phyloP scores from a whole-genome alignment of 2,888 invertebrate genomes.

The Leucophenga montana region DNA sequence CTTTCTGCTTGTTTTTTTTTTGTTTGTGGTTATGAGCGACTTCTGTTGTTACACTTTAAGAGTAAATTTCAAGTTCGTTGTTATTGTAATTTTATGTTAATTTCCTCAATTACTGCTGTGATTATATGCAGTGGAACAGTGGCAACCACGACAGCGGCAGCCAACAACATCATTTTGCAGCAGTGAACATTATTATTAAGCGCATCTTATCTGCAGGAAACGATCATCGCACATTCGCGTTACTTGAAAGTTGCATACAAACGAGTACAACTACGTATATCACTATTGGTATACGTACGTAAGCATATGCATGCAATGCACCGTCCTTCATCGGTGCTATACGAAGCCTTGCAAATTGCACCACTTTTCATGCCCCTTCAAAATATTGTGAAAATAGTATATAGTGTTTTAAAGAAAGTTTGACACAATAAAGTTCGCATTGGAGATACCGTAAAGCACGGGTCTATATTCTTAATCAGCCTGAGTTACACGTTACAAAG shows the following conservation, averaged over 20 bases:
- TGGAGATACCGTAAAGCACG: too few relatives aligned
- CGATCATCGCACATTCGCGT: constrained; percentile 62
- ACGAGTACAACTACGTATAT: too few relatives aligned
- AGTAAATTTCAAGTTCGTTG: constrained; percentile 37
- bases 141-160: not conserved
- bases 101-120: constrained; percentile 46
- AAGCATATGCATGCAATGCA: too few relatives aligned
- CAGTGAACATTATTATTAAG: constrained; percentile 51
- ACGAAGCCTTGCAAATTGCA: too few relatives aligned
- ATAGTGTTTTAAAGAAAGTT: too few relatives aligned
- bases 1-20: not conserved
- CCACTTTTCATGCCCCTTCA: too few relatives aligned
- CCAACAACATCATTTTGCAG: not conserved
- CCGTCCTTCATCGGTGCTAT: too few relatives aligned
- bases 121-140: constrained; percentile 12
- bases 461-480: too few relatives aligned
- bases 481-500: too few relatives aligned
- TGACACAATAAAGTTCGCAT: too few relatives aligned
- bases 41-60: constrained; percentile 67
- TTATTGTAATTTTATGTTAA: constrained; percentile 56
- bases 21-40: constrained; percentile 49
- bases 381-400: too few relatives aligned
- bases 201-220: constrained; percentile 63
- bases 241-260: constrained; percentile 38
- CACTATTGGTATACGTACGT: too few relatives aligned